phyloP scores from a whole-genome alignment of 2,113 vertebrate species.

The Nannospalax galili region DNA sequence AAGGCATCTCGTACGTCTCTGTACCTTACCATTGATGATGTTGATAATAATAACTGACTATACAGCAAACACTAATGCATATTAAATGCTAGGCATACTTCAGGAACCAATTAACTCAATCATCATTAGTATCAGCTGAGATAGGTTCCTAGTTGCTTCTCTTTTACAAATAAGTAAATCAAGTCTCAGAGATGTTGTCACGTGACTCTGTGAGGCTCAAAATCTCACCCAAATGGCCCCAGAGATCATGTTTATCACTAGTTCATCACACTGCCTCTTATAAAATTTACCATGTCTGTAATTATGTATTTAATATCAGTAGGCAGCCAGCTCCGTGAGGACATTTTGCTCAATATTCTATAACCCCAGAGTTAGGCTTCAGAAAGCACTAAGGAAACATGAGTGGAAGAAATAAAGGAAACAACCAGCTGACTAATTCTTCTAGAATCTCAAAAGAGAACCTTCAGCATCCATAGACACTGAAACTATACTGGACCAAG shows the following conservation, averaged over 20 bases:
- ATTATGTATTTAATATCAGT: not conserved
- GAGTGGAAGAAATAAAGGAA: not conserved
- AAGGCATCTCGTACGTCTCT: not conserved
- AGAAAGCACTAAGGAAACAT: not conserved
- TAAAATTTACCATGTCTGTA: not conserved
- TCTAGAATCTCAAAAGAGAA: not conserved
- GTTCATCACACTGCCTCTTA: not conserved
- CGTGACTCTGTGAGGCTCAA: not conserved
- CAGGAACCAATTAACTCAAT: not conserved
- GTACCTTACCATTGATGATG: not conserved
- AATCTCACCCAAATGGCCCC: not conserved
- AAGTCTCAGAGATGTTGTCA: not conserved
- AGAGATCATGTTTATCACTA: not conserved
- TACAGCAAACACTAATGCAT: not conserved
- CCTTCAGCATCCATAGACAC: not conserved
- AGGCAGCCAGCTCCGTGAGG: not conserved
- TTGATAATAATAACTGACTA: not conserved
- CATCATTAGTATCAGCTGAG: not conserved
- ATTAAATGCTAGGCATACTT: not conserved
- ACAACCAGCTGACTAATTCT: not conserved
- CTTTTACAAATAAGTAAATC: conserved; percentile 28
- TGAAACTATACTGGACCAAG: not conserved
- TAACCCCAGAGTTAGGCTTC: not conserved
- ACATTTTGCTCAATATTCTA: not conserved
- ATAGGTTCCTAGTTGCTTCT: not conserved